Conservation (phyloP, 2,113 vertebrate species). For the rabbit (Oryctolagus cuniculus) region mOryCun1.1 NC_091452.1:27010501-27011000, state of each 20-base stretch:
- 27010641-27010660: neutral
- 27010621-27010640: neutral
- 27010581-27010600: neutral
- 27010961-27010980: neutral
- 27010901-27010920: neutral
- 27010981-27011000: neutral
- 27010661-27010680: neutral
- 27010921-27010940: neutral
- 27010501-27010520: conserved; percentile 94
- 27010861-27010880: neutral
- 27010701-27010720: neutral
- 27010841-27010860: neutral
- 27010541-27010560: neutral
- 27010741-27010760: neutral
- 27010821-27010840: neutral
- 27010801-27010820: neutral
- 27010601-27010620: neutral
- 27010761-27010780: neutral
- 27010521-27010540: conserved; percentile 90
- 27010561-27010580: neutral
- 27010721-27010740: neutral
- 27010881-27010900: neutral
- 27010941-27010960: neutral
- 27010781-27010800: neutral
- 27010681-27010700: neutral